A percentile compares a stretch with the other conserved stretches of the same genome.
phyloP scores from a whole-genome alignment of 2,888 invertebrate species.

The Acronicta aceris region DNA sequence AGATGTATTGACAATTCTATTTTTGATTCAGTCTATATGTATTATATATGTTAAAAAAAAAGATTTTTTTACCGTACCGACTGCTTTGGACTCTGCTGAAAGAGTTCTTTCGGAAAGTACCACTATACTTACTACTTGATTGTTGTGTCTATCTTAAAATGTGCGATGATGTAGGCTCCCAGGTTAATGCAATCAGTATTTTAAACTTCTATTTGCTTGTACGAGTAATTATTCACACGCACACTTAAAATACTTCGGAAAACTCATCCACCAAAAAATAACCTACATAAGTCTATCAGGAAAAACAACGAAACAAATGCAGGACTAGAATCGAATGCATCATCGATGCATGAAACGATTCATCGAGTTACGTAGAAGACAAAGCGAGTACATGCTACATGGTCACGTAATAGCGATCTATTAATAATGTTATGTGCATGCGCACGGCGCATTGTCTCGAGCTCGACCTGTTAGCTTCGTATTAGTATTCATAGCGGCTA shows the following conservation, averaged over 20 bases:
- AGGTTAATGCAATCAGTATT: too few relatives aligned
- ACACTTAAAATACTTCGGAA: not conserved
- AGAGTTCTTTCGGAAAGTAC: too few relatives aligned
- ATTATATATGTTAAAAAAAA: constrained; percentile 12
- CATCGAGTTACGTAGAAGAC: constrained; percentile 55
- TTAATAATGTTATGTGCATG: constrained; percentile 63
- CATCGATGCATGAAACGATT: constrained; percentile 36
- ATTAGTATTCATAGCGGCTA: constrained; percentile 33
- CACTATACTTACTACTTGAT: too few relatives aligned
- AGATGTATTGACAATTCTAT: constrained; percentile 36
- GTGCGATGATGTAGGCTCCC: too few relatives aligned
- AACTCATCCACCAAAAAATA: constrained; percentile 36
- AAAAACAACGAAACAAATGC: constrained; percentile 57
- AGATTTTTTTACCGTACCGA: too few relatives aligned
- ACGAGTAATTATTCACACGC: too few relatives aligned
- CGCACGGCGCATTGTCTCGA: constrained; percentile 61
- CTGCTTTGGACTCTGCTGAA: too few relatives aligned
- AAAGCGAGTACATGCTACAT: constrained; percentile 57
- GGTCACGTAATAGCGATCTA: constrained; percentile 65
- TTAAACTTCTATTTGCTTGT: too few relatives aligned
- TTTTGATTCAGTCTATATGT: constrained; percentile 24
- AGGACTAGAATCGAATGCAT: constrained; percentile 46
- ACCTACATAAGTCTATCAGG: constrained; percentile 57
- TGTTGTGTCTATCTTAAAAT: too few relatives aligned
- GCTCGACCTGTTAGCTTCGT: constrained; percentile 38